Evolutionary conservation across 2,113 vertebrate genomes (phyloP), one percentile per base, ranked within the genome.

Genomic region (Paedocypris sp.): DNA sequence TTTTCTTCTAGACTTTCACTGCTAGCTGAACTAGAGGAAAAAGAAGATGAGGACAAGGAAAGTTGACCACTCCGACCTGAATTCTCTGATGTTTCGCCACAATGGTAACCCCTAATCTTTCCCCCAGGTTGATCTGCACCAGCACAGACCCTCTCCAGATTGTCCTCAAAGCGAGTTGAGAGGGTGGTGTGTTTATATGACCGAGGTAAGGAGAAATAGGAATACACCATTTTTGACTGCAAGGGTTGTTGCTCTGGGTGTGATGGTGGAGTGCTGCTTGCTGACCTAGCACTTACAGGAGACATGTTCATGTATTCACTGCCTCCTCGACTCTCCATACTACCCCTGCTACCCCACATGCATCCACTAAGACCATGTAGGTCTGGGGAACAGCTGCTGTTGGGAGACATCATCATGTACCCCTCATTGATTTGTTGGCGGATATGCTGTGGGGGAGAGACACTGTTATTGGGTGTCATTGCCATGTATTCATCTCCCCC

Each of bases 241-340:
- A 79, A 67, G 22, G 77, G 75, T 50, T 81, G 77, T 54, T 80
- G 82, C 54, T 85, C 85, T 1, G 80, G 77, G 39, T 85, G 84
- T 36, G 74, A 82, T 1, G 82, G 81, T 0, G 75, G 85, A 1
- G 83, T 83, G 64, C 79, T 79, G 72, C 72, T 79, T 52, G 85
- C 82, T 0, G 81, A 84, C 26, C 83, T 83, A 47, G 72, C 77
- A 60, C 79, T 83, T 28, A 80, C 71, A 1, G 87, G 86, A 4
- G 86, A 89, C 82, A 89, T 83, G 76, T 86, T 86, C 82, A 89
- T 78, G 36, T 91, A 90, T 63, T 91, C 88, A 0, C 83, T 73
- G 41, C 66, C 67, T 6, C 67, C 67, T 8, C 73, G 72, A 67
- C 80, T 78, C 66, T 86, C 84, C 69, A 78, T 67, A 64, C 81